Base-by-base conservation (phyloP, 2,888 invertebrate species). In the Tenthredo scrophulariae region DNA sequence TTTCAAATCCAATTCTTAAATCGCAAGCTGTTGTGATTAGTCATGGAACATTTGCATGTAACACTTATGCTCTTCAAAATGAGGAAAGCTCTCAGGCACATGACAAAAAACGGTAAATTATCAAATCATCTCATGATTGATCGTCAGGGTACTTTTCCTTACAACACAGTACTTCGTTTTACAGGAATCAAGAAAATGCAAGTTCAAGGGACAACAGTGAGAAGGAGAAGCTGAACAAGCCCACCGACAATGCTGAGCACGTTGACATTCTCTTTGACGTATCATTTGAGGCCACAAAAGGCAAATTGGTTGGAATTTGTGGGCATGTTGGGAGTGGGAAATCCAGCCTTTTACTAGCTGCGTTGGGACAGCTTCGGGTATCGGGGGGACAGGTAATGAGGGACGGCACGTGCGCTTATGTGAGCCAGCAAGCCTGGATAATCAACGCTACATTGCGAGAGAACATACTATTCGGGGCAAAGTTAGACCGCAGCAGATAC, bases 401-500 rank as follows among this genome's bases (percentile, higher is more conserved):
- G 18, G 93, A 94, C 83, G 95, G 95, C 2, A 91, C 91, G 22
- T 93, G 94, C 84, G 95, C 95, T 2, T 95, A 94, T 87, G 95
- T 94, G 7, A 93, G 94, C 18, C 95, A 95, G 88, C 93, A 94
- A 79, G 94, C 96, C 0, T 96, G 96, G 96, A 94, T 96, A 43
- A 94, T 95, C 88, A 95, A 95, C 72, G 95, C 95, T 0, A 95
- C 95, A 0, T 91, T 96, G 0, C 92, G 94, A 85, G 95, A 96
- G 72, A 96, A 96, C 89, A 94, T 96, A 82, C 87, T 95, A 1
- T 96, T 96, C 90, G 96, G 95, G 10, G 93, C 94, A 86, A 87
- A 89, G 0, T 95, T 94, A 88, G 94, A 95, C 85, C 92, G 94
- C 62, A 93, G 93, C 75, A 94, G 94, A 88, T 96, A 96, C 89